Evolutionary conservation across 2,797 vertebrate species (phyloP), one percentile per base, ranked within the genome.

Genomic region (Anisognathus igniventris): DNA sequence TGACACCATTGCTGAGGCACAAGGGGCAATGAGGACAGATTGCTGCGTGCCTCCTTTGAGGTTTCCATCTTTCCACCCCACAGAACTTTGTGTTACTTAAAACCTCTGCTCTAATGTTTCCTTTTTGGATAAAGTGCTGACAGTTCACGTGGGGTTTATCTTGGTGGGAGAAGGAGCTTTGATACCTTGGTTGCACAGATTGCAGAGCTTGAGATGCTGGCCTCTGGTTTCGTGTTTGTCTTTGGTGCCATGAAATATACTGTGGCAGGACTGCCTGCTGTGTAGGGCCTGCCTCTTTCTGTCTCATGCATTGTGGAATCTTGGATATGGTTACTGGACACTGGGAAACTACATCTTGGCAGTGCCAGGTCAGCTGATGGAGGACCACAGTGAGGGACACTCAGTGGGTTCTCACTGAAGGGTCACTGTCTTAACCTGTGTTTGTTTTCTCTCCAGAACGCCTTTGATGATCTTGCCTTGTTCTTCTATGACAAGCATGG

Each of bases 401-500:
- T 35, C 3, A 7, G 5, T 23, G 24, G 7, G 11, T 51, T 71
- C 39, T 57, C 16, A 28, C 13, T 31, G n/a, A 66, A 8, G 9
- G 5, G 27, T 31, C 3, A 4, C 2, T 60, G 42, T 80, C 30
- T 53, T 76, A 61, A 33, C 24, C n/a, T 85, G n/a, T 64, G 5
- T 76, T 66, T 87, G 15, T 83, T 75, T 68, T 78, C 28, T 96
- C 67, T 18, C 31, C 93, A 99, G 99, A 98, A 98, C 7, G 97
- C 98, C 21, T 99, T 99, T 24, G 98, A 98, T 27, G 98, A 99
- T 87, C 92, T 99, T 7, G 99, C 99, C 3, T 98, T 99, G 76
- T 99, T 99, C 95, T 99, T 99, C 98, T 98, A 98, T 23, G 99
- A 99, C 97, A 98, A 98, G 13, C 98, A 98, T 31, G 99, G 99